A percentile compares a stretch with the other conserved stretches of the same genome.
These are phyloP conservation scores for Cydia fagiglandana DNA, from an alignment of 1,140 invertebrate species.

Conservation along the genomic window DNA sequence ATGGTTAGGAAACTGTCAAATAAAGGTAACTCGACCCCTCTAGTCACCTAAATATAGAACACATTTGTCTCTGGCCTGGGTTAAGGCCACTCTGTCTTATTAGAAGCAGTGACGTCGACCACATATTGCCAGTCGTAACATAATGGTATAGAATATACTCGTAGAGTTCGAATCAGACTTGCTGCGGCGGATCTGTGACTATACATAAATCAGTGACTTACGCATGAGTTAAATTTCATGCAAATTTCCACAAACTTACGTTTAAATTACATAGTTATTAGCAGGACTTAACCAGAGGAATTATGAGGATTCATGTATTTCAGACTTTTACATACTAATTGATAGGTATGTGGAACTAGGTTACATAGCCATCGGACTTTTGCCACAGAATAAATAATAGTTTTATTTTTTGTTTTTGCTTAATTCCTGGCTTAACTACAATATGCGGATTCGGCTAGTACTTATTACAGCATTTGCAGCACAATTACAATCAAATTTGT, in stretches of 20 bases:
- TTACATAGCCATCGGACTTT: no score
- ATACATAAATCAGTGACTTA: no score
- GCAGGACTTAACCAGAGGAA: no score
- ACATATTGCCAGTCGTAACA: slow-evolving; percentile 1
- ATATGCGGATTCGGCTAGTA: neutral
- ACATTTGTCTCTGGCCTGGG: slow-evolving; percentile 23
- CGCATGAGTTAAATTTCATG: no score
- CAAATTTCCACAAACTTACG: no score
- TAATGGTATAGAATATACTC: neutral
- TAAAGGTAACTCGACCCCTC: neutral
- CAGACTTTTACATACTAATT: no score
- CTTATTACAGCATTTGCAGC: neutral
- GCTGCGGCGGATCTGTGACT: neutral
- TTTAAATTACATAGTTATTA: no score
- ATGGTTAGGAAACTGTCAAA: neutral
- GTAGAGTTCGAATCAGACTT: neutral
- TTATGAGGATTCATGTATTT: no score
- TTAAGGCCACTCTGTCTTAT: slow-evolving; percentile 13
- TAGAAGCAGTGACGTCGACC: neutral
- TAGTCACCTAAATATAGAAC: slow-evolving; percentile 19
- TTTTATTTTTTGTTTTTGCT: neutral
- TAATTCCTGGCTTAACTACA: neutral
- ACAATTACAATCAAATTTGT: no score
- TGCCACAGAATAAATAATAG: no score
- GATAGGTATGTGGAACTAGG: no score